Conservation (phyloP, 2,113 vertebrate genomes). For the Eclectus roratus region DNA sequence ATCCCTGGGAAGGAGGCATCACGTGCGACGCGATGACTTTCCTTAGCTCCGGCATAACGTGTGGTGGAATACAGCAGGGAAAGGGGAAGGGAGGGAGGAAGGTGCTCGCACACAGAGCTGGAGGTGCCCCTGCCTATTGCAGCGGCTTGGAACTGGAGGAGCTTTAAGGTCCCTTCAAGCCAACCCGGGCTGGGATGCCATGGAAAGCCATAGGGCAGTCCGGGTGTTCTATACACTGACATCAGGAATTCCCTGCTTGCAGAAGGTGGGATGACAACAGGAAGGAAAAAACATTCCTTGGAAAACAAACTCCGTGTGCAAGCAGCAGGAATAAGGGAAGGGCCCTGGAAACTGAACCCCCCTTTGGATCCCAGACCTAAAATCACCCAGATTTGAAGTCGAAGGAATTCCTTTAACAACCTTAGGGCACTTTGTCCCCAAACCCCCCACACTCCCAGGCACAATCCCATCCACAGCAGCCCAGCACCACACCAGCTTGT, state of each 20-base stretch:
- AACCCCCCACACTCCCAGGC: not conserved
- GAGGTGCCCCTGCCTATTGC: not conserved
- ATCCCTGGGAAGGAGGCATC: constrained; percentile 21
- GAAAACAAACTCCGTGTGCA: not conserved
- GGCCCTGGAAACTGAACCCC: not conserved
- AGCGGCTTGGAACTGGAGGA: not conserved
- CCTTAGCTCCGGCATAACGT: not conserved
- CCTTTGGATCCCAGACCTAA: not conserved
- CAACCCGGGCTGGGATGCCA: not conserved
- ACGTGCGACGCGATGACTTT: not conserved
- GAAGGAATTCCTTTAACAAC: not conserved
- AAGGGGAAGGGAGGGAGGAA: not conserved
- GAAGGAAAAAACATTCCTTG: not conserved
- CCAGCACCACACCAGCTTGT: not conserved
- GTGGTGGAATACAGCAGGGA: not conserved
- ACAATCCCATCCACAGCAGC: not conserved
- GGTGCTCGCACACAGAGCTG: not conserved
- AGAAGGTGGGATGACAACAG: not conserved
- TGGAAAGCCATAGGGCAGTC: not conserved
- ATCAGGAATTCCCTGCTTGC: not conserved
- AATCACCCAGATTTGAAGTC: not conserved
- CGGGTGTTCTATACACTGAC: not conserved
- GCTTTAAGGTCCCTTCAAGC: not conserved
- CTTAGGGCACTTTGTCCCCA: not conserved
- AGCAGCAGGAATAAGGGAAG: not conserved